Evolutionary conservation across 2,888 invertebrate species (phyloP), one percentile per base, ranked within the genome.

Genomic region (Thereva unica): DNA sequence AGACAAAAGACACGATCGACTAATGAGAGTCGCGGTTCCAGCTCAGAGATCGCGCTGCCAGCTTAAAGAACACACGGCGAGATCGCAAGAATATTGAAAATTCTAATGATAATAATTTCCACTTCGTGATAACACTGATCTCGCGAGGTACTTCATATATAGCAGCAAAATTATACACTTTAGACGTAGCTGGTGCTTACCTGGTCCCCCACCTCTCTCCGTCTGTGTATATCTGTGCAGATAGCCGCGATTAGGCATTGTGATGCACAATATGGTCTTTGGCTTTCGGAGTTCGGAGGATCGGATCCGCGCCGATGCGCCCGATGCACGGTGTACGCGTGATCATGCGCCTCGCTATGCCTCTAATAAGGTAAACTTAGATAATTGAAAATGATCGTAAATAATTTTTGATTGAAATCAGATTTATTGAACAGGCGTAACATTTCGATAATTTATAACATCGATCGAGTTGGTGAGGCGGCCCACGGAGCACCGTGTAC

Each of bases 381-480:
- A 63, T 68, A 68, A 68, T 68, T 68, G 68, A 68, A 68, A 68
- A 68, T 66, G 68, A 66, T 68, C 68, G 63, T 68, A 68, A 68
- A 68, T 68, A 66, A 68, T 66, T 68, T 68, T 66, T 68, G 68
- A 68, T 68, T 68, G 66, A 68, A 65, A 68, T 68, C 68, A 68
- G 66, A 68, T 68, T 66, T 68, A 68, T 68, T 66, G 66, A 68
- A 68, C 66, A 68, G 68, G 68, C 68, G 68, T 68, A 68, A 66
- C 68, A 54, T 68, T 61, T 65, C 49, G 65, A 66, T 66, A 66
- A 68, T 68, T 68, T 68, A 68, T 56, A 66, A 68, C 61, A 61
- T 61, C 52, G 50, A 50, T 64, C 41, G 52, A 23, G 34, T 64
- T 64, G 50, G 50, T 64, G 64, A 64, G 53, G 23, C 50, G 42